These are phyloP conservation scores for Drosophila quadrilineata DNA, from an alignment of 1,140 invertebrate genomes.

Conservation along the genomic window DNA sequence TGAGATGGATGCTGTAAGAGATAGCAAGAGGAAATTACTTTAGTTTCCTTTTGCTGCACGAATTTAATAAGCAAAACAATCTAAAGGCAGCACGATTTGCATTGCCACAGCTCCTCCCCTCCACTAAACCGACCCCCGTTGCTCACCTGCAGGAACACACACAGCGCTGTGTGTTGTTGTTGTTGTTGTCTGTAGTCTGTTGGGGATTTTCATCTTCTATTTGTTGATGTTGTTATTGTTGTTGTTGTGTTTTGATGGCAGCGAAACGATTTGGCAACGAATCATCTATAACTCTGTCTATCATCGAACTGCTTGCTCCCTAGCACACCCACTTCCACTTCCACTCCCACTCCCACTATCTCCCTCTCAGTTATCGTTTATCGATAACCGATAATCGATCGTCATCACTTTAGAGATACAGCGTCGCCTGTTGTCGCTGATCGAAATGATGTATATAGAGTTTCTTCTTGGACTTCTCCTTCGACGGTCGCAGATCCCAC, in stretches of 20 bases:
- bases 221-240: constrained; percentile 54
- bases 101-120: constrained; percentile 46
- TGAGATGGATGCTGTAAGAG: not conserved
- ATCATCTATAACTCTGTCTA: too few relatives aligned
- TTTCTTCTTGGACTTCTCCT: constrained; percentile 84
- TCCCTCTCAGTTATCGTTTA: not conserved
- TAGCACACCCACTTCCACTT: constrained; percentile 26
- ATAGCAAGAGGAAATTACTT: constrained; percentile 53
- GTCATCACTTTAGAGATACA: constrained; percentile 69
- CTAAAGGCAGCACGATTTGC: constrained; percentile 73
- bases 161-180: constrained; percentile 64
- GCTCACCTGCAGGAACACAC: constrained; percentile 76
- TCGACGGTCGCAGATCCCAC: constrained; percentile 88
- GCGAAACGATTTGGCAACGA: constrained; percentile 73
- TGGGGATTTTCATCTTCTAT: constrained; percentile 33
- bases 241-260: constrained; percentile 56
- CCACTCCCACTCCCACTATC: constrained; percentile 13
- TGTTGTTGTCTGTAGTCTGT: constrained; percentile 37
- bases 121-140: not conserved
- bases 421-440: constrained; percentile 80
- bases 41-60: constrained; percentile 51
- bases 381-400: not conserved
- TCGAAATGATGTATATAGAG: constrained; percentile 81
- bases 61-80: constrained; percentile 76
- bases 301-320: too few relatives aligned